Evolutionary conservation across 92 coral and sea anemone species (phyloP).

Genomic region (Virgularia gustaviana): DNA sequence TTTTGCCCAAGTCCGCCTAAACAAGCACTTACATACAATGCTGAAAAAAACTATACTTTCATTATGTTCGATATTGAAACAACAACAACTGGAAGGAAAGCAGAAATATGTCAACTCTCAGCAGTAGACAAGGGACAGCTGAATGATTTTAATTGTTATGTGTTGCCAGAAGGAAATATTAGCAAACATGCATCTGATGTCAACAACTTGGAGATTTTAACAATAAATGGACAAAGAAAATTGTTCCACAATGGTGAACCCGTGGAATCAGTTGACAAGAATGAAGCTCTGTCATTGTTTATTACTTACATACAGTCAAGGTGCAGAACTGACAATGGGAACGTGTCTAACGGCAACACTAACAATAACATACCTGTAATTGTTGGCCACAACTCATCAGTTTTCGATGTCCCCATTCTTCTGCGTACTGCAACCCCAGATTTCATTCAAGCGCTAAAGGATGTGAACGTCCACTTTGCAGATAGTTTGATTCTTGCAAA

Average conservation of each 20-base stretch:
- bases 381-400: slow-evolving; percentile 29
- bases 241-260: neutral
- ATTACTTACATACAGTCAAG: neutral
- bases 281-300: neutral
- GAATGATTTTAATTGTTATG: slow-evolving; percentile 25
- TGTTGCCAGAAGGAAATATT: slow-evolving; percentile 24
- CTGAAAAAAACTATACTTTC: slow-evolving; percentile 29
- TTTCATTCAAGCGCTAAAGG: slow-evolving; percentile 28
- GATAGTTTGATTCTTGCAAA: slow-evolving; percentile 37
- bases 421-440: slow-evolving; percentile 17
- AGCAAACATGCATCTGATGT: neutral
- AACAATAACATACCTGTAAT: slow-evolving; percentile 39
- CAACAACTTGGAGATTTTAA: neutral
- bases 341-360: too few relatives aligned
- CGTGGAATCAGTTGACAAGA: neutral
- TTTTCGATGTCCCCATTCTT: slow-evolving; percentile 38
- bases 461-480: slow-evolving; percentile 27
- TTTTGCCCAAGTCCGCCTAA: neutral
- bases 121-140: slow-evolving; percentile 40
- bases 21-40: neutral
- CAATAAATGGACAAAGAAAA: neutral
- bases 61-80: slow-evolving; percentile 60
- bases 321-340: neutral
- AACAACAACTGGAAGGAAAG: slow-evolving; percentile 46
- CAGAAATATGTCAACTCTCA: slow-evolving; percentile 57